Base-by-base conservation (phyloP, 2,888 invertebrate genomes). In the Tachina grossa region DNA sequence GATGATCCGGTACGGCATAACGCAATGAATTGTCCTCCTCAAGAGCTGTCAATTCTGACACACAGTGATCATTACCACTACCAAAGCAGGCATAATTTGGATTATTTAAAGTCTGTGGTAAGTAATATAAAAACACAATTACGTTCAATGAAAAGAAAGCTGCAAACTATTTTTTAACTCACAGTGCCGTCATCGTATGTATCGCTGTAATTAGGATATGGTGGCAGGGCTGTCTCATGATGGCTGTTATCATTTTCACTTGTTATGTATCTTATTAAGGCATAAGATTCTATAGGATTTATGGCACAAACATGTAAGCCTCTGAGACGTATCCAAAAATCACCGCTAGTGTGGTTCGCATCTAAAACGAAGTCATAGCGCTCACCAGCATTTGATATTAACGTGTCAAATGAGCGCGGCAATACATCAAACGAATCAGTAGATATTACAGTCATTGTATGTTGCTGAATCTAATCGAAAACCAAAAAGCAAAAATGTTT, bases 301-400 rank as follows among this genome's bases (percentile, higher is more conserved):
- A 16, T 63, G 6, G 77, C 59, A 55, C 91, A 92, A 6, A 88
- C 59, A 8, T 90, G 91, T 31, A 89, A 22, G 0, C 88, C 89
- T 51, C 87, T 85, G 3, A 88, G 87, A 14, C 89, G 87, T 22
- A 91, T 88, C 89, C 89, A 90, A 81, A 88, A 92, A 76, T 90
- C 89, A 10, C 89, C 88, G 22, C 81, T 90, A 89, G 57, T 90
- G 88, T 93, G 90, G 87, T 92, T 90, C 2, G 94, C 93, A 9
- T 89, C 87, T 2, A 94, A 65, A 1, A 94, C 91, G 66, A 94
- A 92, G 87, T 94, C 94, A 88, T 92, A 94, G 59, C 94, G 89
- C 88, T 94, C 94, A 0, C 94, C 94, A 13, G 93, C 88, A 66
- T 93, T 90, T 0, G 89, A 85, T 0, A 90, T 85, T 2, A 93